Conservation (phyloP, 2,888 invertebrate species). For the Diachrysia chrysitis region DNA sequence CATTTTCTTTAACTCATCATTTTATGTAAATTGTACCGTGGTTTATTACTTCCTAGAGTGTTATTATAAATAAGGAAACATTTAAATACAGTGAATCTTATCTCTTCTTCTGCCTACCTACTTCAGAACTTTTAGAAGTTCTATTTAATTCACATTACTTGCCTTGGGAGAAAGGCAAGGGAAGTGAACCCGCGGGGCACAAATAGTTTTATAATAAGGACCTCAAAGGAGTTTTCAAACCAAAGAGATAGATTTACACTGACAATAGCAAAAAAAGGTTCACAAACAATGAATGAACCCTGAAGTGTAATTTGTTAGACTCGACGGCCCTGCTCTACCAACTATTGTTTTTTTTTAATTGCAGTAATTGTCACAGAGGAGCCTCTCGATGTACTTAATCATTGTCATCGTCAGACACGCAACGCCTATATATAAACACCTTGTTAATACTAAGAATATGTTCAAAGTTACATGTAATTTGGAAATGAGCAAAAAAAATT, state of each 20-base stretch:
- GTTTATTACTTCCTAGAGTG: slow-evolving; percentile 50
- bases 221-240: neutral
- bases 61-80: slow-evolving; percentile 48
- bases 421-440: slow-evolving; percentile 62
- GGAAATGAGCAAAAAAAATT: neutral
- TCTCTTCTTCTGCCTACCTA: neutral
- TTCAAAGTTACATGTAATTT: slow-evolving; percentile 26
- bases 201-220: too few species aligned
- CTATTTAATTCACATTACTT: too few species aligned
- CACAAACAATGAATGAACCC: slow-evolving; percentile 32
- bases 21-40: slow-evolving; percentile 51
- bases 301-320: slow-evolving; percentile 41
- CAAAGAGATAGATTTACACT: neutral
- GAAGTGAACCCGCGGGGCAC: too few species aligned
- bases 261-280: neutral
- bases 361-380: slow-evolving; percentile 65
- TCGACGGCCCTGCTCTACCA: slow-evolving; percentile 45
- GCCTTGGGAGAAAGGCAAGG: too few species aligned
- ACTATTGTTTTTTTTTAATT: slow-evolving; percentile 70
- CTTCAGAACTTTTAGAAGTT: too few species aligned
- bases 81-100: slow-evolving; percentile 16
- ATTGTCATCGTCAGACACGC: slow-evolving; percentile 59
- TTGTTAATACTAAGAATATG: slow-evolving; percentile 38
- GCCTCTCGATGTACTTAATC: slow-evolving; percentile 42
- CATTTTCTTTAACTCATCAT: slow-evolving; percentile 57